Evolutionary conservation across 1,140 invertebrate species (phyloP), one percentile per base, ranked within the genome.

Genomic region (Zaprionus lachaisei): DNA sequence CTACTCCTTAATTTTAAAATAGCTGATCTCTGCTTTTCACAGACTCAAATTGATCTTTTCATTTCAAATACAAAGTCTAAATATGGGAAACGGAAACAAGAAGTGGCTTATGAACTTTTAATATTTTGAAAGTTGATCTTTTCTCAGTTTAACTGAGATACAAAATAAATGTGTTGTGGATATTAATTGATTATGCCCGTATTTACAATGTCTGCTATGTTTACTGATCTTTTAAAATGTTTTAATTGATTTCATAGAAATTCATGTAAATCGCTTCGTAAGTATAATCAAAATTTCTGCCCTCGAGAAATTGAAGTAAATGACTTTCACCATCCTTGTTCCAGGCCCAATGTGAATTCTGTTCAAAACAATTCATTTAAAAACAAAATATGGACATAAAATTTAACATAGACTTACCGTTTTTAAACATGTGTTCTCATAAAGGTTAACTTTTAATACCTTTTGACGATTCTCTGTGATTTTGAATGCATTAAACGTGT

Each of bases 181-280:
- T n/a, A 17, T 44, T 44, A n/a, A 44, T 47, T 68, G 44, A 56
- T 44, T 72, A 65, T 76, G 72, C 71, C 58, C 31, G 31, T 49
- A 54, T 64, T 58, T 22, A 64, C 49, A 63, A 72, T 26, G 68
- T 65, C 2, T 54, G 22, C 38, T 57, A 15, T 24, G 11, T 24
- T 41, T 24, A 34, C 12, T n/a, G 7, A 72, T 38, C 17, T 20
- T 4, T 49, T 9, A 20, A 49, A 12, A 51, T 7, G 9, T 22
- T 22, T 20, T 51, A 51, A 14, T 24, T 6, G 4, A 47, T 17
- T 17, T 51, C 9, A 5, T 66, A 44, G 9, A 77, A 67, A 12
- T 17, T 47, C 22, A 77, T 67, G 12, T 67, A 72, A 34, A 77
- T 61, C 5, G 74, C 31, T 49, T 77, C 74, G 17, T 28, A 77